Evolutionary conservation across 2,888 invertebrate species (phyloP), one percentile per base, ranked within the genome.

Genomic region (Ophioninae sp.): DNA sequence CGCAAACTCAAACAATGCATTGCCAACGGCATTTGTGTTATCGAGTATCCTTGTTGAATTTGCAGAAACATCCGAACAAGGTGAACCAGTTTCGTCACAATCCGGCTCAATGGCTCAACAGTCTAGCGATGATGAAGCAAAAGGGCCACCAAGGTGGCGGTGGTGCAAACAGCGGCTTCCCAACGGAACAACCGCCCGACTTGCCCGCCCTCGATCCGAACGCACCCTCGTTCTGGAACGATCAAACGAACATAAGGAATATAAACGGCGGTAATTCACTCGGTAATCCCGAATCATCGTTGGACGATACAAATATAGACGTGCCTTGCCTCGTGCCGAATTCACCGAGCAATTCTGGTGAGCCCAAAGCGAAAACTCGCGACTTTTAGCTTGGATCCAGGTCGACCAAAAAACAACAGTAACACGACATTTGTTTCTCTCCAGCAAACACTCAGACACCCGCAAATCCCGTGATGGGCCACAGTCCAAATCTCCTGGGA

Each of bases 61-160:
- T 89, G 95, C 94, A 97, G 95, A 98, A 98, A 94, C 97, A 98
- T 93, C 98, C 98, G 5, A 94, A 97, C 88, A 98, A 98, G 94
- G 95, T 96, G 92, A 96, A 96, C 78, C 98, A 97, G 91, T 96
- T 97, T 92, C 95, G 97, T 89, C 97, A 97, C 91, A 97, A 96
- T 90, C 96, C 96, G 72, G 96, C 96, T 37, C 96, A 96, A 90
- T 97, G 97, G 96, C 93, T 96, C 59, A 96, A 96, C 91, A 96
- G 95, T 90, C 94, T 97, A 72, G 95, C 96, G 67, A 96, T 96
- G 94, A 95, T 96, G 89, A 96, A 96, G 91, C 96, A 95, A 87
- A 95, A 96, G 87, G 95, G 95, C 41, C 82, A 94, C 93, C 89
- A 94, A 93, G 94, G 94, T 93, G 80, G 94, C 93, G 94, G 94